Base-by-base conservation (phyloP, 2,888 invertebrate species). In the Xylophagus ater region DNA sequence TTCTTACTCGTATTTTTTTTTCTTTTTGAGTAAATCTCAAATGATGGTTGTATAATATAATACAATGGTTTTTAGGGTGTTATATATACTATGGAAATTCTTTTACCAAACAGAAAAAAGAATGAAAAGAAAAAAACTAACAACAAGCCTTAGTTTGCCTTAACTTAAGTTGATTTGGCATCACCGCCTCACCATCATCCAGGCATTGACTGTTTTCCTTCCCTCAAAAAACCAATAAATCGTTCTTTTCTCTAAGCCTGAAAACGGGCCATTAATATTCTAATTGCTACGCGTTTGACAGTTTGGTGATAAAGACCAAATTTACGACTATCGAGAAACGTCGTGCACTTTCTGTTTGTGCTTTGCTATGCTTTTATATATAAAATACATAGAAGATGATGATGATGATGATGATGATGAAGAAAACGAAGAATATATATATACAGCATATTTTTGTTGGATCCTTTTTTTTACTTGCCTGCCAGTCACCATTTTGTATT, bases 251-350 rank as follows among this genome's bases (percentile, higher is more conserved):
- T 45, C 41, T 47, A 47, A 49, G 44, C 49, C 46, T 43, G 45
- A 47, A 48, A 46, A 48, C 47, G 44, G 46, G 44, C 49, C 49
- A 48, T 48, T 48, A 49, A 49, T 49, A 49, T 49, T 49, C 49
- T 49, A 49, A 49, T 49, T 49, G 49, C 49, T 48, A 48, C 48
- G 47, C 47, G 46, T 49, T 49, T 49, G 49, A 49, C 49, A 49
- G 49, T 49, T 49, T 49, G 48, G 48, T 49, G 49, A 49, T 49
- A 49, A 49, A 49, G 48, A 49, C 48, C 46, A 47, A 49, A 49
- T 49, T 49, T 49, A 49, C 49, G 49, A 49, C 48, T 47, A 44
- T 48, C 45, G 47, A 48, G 42, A 38, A 41, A 31, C 42, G 37
- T 35, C 40, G 44, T 46, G 46, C 45, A 48, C 41, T 46, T 45